Base-by-base conservation (phyloP, 1,140 invertebrate genomes). In the Arctopsyche grandis region DNA sequence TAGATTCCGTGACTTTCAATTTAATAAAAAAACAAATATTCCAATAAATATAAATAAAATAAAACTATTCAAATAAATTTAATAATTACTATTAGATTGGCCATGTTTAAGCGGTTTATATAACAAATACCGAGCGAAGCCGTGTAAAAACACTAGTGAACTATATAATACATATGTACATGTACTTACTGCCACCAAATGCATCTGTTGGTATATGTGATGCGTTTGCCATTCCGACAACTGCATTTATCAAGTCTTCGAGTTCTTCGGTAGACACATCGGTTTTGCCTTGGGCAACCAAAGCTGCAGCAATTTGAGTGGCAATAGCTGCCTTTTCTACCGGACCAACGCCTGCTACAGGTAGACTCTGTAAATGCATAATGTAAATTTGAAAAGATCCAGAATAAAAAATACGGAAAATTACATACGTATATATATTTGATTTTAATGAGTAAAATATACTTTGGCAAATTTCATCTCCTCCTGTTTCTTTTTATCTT, bases 241-340 rank as follows among this genome's bases (percentile, higher is more conserved):
- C 93, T 16, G 94, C 91, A 80, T 94, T 93, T 9, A 95, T 92
- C 0, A 96, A 86, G 69, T 92, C 91, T 84, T 94, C 93, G 60
- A 96, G 86, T 84, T 96, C 93, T 58, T 91, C 91, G 69, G 93
- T 91, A 1, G 92, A 91, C 0, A 96, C 92, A 85, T 95, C 92
- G 0, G 92, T 93, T 85, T 93, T 92, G 46, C 94, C 94, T 86
- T 95, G 93, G 7, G 91, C 89, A 0, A 95, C 86, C 46, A 96
- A 85, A 9, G 93, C 94, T 24, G 90, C 91, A 0, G 95, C 93
- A 83, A 96, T 92, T 85, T 95, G 93, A 84, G 92, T 90, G 10
- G 94, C 93, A 79, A 95, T 93, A 52, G 92, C 91, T 1, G 91
- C 90, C 84, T 93, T 93, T 83, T 94, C 92, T 24, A 94, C 90